Conservation (phyloP, 2,797 vertebrate species). For the Gephyroberyx darwinii region DNA sequence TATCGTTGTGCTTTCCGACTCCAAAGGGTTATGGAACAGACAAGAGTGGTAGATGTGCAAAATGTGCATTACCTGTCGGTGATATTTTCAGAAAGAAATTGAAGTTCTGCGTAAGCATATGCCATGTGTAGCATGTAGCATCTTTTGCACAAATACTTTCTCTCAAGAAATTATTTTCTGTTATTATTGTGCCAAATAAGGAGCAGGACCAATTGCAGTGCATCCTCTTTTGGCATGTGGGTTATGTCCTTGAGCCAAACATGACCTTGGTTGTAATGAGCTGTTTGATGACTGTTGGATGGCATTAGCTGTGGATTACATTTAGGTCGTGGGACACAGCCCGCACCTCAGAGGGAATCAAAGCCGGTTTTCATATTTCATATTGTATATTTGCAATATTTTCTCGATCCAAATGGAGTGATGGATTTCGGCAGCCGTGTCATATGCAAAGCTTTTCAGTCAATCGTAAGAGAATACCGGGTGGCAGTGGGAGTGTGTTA, state of each 20-base stretch:
- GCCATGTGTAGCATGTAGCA: not conserved
- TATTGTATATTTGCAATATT: conserved; percentile 12
- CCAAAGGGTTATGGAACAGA: conserved; percentile 20
- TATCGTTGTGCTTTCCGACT: conserved; percentile 62
- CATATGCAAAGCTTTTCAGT: conserved; percentile 35
- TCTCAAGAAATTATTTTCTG: conserved; percentile 2
- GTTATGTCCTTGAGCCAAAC: not conserved
- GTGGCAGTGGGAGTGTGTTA: conserved; percentile 40
- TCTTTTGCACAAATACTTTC: not conserved
- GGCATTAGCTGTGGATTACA: not conserved
- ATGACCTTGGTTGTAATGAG: conserved; percentile 5
- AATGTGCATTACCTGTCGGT: conserved; percentile 11
- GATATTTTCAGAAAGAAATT: conserved; percentile 45
- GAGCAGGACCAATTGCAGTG: not conserved
- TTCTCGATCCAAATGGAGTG: conserved; percentile 18
- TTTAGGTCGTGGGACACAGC: not conserved
- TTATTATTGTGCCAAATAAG: conserved; percentile 23
- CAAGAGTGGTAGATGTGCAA: conserved; percentile 22
- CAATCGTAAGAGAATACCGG: conserved; percentile 37
- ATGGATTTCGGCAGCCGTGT: conserved; percentile 26
- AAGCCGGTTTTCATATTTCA: conserved; percentile 3
- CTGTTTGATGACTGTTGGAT: not conserved
- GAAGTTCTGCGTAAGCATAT: not conserved
- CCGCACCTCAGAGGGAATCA: not conserved
- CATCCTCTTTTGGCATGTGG: not conserved